phyloP scores from a whole-genome alignment of 2,888 invertebrate species.

The Scaptomyza polygonia region DNA sequence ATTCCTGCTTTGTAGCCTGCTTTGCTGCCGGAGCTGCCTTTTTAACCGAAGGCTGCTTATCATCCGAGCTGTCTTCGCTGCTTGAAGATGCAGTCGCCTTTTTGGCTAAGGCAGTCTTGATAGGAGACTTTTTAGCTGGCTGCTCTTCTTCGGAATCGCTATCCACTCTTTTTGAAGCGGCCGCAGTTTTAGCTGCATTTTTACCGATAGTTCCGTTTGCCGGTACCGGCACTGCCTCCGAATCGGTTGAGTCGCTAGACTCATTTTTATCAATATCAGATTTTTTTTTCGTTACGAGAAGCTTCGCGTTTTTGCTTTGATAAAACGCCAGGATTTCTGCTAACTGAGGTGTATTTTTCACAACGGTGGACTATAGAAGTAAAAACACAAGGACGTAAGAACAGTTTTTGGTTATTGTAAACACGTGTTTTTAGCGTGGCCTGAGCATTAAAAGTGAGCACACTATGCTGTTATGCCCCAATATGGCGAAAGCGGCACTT shows the following conservation, averaged over 20 bases:
- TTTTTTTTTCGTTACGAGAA: slow-evolving; percentile 60
- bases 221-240: slow-evolving; percentile 30
- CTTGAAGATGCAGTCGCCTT: slow-evolving; percentile 36
- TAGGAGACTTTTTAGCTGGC: slow-evolving; percentile 24
- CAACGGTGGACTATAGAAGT: slow-evolving; percentile 86
- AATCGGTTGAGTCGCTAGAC: slow-evolving; percentile 49
- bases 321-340: slow-evolving; percentile 87
- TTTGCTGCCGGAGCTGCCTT: slow-evolving; percentile 17
- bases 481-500: neutral
- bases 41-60: slow-evolving; percentile 37
- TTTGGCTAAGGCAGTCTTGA: slow-evolving; percentile 28
- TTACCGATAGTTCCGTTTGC: slow-evolving; percentile 47
- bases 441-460: neutral
- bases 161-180: too few species aligned
- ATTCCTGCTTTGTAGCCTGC: slow-evolving; percentile 20
- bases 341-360: slow-evolving; percentile 88
- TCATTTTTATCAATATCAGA: slow-evolving; percentile 74
- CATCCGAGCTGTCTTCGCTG: slow-evolving; percentile 51
- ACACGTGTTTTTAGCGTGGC: slow-evolving; percentile 58
- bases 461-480: neutral
- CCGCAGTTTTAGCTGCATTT: slow-evolving; percentile 22
- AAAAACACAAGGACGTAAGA: slow-evolving; percentile 2
- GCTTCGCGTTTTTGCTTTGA: slow-evolving; percentile 86
- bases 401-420: slow-evolving; percentile 58
- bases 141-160: slow-evolving; percentile 49